phyloP scores from a whole-genome alignment of 53 echinoderm and acorn worm genomes.

The Paelopatides confundens region DNA sequence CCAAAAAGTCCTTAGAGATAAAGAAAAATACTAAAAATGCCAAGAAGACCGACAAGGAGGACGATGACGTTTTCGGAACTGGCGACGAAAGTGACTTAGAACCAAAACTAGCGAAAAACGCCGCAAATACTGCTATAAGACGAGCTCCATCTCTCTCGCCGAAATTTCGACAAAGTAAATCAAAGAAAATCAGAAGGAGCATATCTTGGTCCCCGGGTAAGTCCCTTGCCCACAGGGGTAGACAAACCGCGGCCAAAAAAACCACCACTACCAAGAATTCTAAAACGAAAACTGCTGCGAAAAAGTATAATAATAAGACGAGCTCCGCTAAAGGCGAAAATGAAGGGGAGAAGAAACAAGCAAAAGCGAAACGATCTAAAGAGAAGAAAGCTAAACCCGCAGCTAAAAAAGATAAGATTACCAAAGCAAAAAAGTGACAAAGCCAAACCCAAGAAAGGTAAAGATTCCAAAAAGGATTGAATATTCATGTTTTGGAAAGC shows the following conservation, averaged over 20 bases:
- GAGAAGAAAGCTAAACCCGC: background rate
- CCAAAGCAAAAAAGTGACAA: background rate
- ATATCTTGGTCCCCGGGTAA: no score
- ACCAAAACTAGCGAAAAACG: background rate
- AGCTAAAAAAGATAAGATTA: background rate
- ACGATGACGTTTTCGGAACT: background rate
- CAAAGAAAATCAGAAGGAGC: no score
- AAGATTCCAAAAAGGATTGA: no score
- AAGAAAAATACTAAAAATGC: slow-evolving; percentile 34
- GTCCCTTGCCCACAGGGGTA: no score
- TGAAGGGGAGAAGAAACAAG: no score
- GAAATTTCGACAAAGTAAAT: no score
- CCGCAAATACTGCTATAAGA: background rate
- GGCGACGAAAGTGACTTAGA: background rate
- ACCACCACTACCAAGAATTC: background rate
- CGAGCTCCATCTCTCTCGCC: no score
- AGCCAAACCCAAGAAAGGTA: background rate
- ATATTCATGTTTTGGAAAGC: no score
- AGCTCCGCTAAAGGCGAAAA: no score
- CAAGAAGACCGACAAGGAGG: background rate
- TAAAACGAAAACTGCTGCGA: no score
- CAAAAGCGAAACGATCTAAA: background rate
- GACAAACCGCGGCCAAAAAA: no score
- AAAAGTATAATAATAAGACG: no score
- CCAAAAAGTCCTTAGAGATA: background rate